Evolutionary conservation across 1,140 invertebrate genomes (phyloP), one percentile per base, ranked within the genome.

Genomic region (Drosophila neocordata): DNA sequence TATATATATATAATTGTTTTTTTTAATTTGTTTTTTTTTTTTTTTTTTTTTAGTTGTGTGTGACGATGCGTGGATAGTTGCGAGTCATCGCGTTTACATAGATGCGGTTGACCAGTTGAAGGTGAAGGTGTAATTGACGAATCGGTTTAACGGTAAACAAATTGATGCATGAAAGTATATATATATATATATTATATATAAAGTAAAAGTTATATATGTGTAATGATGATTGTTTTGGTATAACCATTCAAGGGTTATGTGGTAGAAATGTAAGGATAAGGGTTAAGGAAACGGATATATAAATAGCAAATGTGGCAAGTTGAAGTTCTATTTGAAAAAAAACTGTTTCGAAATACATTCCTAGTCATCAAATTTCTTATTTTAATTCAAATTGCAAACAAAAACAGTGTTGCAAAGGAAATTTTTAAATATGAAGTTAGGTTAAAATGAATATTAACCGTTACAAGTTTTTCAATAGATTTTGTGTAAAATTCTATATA

Each of bases 111-210:
- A 78, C 68, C 68, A 77, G 69, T 77, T 77, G 60, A 71, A 77
- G 75, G 75, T 78, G 41, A 18, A 66, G 70, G 71, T 74, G 52
- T 52, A 48, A 11, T 48, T 11, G 41, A 48, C 41, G 41, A 48
- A 48, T 48, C 41, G 41, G 15, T 48, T 31, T 11, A 20, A 20
- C 41, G 56, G 66, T 53, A 31, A 62, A 74, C 68, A 71, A 48
- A 72, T 76, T 66, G 79, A 82, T 75, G 65, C 79, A 82, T 82
- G 79, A 68, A 74, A 82, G 74, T 78, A 82, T 74, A 79, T 24
- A 55, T 38, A 83, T 61, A 20, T 48, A 48, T 48, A 48, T 48
- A 48, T 48, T 20, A 24, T 55, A 48, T 74, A 79, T 34, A 63
- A n/a, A n/a, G 59, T 63, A 34, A 65, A 65, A 78, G 37, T 57